Evolutionary conservation across 2,113 vertebrate genomes (phyloP), one percentile per base, ranked within the genome.

Genomic region (Galeopterus variegatus): DNA sequence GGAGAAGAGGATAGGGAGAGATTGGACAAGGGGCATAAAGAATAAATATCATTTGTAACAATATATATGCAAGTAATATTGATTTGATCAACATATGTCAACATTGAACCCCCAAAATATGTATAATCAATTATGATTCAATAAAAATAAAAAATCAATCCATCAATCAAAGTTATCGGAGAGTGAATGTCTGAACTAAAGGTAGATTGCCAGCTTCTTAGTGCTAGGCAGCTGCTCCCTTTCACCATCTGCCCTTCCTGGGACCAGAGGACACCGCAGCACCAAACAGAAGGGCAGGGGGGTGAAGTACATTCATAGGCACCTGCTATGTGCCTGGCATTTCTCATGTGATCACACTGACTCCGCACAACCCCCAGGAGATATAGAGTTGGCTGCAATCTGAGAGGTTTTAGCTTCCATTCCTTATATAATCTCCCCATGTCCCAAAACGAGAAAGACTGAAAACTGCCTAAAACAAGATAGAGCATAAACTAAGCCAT

Each of bases 261-360:
- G 65, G 6, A 64, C 28, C 72, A 41, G 41, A 65, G 28, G 62
- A 48, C 5, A 14, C 7, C 21, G 26, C 8, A 60, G 21, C 13
- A 56, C 6, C 36, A 62, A 33, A n/a, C 1, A 0, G 1, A 11
- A 9, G 31, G 9, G 9, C 0, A 10, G 11, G 19, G 7, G 13
- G 3, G 18, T 23, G 33, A n/a, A 24, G 15, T 23, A 5, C 54
- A 67, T 67, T 12, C 11, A 11, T 21, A 15, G 52, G 14, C 8
- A 65, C 48, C 7, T 36, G 26, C 28, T 56, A 13, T 19, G 26
- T 36, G 54, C 6, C 31, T 73, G 45, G 9, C 4, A 2, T 31
- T 65, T 93, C 54, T 84, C 56, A 54, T 23, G 8, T 28, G 56
- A 36, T 67, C 73, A 48, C 17, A 73, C 0, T 13, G 24, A 84